These are phyloP conservation scores for Crypturellus tataupa DNA, from an alignment of 2,797 vertebrate genomes.

Conservation along the genomic window DNA sequence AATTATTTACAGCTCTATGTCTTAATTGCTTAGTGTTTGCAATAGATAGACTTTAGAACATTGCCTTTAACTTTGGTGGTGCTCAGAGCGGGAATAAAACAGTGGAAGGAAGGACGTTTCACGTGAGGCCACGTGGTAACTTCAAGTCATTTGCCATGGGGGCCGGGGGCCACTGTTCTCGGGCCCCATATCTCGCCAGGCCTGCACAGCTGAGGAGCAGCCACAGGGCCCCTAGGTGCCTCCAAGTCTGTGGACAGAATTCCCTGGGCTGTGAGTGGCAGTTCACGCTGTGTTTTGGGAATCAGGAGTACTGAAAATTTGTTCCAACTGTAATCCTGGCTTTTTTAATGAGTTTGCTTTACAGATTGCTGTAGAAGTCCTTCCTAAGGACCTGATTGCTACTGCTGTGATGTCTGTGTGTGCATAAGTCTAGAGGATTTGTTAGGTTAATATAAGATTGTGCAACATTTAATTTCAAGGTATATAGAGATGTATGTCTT, in stretches of 20 bases:
- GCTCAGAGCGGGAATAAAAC: not conserved
- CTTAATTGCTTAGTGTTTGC: not conserved
- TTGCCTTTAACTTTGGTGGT: not conserved
- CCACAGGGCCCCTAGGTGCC: not conserved
- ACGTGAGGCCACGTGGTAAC: not conserved
- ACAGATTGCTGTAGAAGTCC: not conserved
- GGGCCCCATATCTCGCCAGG: not conserved
- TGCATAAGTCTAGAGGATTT: not conserved
- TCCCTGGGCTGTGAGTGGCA: not conserved
- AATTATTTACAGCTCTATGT: not conserved
- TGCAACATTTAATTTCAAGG: not conserved
- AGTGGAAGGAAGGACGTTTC: not conserved
- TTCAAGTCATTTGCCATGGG: not conserved
- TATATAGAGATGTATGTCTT: not conserved
- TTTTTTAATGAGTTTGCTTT: not conserved
- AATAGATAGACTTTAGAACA: not conserved
- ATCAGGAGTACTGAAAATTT: not conserved
- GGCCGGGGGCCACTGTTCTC: not conserved
- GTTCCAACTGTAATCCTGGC: not conserved
- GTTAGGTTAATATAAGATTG: constrained; percentile 20
- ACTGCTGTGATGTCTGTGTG: not conserved
- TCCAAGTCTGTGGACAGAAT: not conserved
- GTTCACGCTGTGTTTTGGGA: not conserved
- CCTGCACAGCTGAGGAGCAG: not conserved
- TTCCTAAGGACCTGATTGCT: not conserved